A percentile compares a stretch with the other conserved stretches of the same genome.
Conservation (phyloP, 2,888 invertebrate species). For the Zonitis immaculata region DNA sequence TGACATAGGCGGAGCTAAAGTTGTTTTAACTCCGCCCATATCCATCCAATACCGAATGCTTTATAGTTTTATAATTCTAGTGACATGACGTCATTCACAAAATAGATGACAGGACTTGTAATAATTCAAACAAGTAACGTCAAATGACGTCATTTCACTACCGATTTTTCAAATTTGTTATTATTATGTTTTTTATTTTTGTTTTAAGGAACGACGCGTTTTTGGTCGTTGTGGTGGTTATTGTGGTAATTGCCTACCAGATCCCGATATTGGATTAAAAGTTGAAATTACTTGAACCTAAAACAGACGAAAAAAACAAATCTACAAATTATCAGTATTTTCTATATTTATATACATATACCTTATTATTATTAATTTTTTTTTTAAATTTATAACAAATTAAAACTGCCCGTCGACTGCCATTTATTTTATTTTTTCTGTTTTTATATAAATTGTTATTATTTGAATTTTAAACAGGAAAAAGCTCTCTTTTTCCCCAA, state of each 20-base stretch:
- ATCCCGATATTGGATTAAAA: constrained; percentile 39
- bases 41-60: no score
- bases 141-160: neutral
- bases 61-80: no score
- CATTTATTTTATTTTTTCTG: neutral
- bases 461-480: neutral
- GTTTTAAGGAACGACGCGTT: constrained; percentile 45
- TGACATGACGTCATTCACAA: no score
- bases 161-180: neutral
- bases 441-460: neutral
- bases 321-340: neutral
- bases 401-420: neutral
- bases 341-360: neutral
- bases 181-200: constrained; percentile 11
- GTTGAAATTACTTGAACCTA: constrained; percentile 41
- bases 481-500: neutral
- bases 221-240: constrained; percentile 69
- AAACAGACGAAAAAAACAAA: neutral
- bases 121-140: no score
- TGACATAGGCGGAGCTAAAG: no score
- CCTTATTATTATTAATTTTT: neutral
- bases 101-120: no score
- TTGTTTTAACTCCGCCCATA: no score
- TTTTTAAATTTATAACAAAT: neutral
- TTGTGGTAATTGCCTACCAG: constrained; percentile 60